Evolutionary conservation across 92 coral and sea anemone species (phyloP).

Genomic region (Phenganax subtilis): DNA sequence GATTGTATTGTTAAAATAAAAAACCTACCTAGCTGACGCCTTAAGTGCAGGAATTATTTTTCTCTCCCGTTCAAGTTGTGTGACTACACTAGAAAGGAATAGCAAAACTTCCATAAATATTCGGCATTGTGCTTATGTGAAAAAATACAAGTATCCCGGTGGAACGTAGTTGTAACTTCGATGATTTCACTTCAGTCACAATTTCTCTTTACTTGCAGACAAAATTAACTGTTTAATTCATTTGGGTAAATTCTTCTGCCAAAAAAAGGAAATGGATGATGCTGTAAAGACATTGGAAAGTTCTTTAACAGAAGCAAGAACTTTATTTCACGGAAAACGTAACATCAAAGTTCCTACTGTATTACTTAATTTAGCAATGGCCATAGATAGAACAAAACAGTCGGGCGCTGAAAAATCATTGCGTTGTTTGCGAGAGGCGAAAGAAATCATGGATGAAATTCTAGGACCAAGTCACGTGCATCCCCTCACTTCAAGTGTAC

Average conservation of each 20-base stretch:
- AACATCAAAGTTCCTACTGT: neutral
- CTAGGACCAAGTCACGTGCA: neutral
- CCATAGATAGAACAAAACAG: neutral
- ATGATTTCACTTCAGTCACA: neutral
- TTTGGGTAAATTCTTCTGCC: constrained; percentile 7
- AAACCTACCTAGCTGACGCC: too few relatives aligned
- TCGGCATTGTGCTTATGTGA: too few relatives aligned
- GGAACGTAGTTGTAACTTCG: too few relatives aligned
- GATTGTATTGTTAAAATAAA: too few relatives aligned
- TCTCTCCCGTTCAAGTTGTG: too few relatives aligned
- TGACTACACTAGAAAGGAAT: too few relatives aligned
- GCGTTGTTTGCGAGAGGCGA: neutral
- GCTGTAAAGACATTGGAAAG: neutral
- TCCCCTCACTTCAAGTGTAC: neutral
- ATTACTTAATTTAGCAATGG: neutral
- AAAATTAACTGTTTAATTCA: neutral
- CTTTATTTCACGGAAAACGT: constrained; percentile 1
- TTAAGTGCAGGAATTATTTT: too few relatives aligned
- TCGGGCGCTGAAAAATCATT: neutral
- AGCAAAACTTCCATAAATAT: too few relatives aligned
- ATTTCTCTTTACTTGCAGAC: neutral
- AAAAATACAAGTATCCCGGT: too few relatives aligned
- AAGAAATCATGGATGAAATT: constrained; percentile 12
- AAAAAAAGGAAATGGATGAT: neutral
- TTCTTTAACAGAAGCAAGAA: constrained; percentile 15